phyloP scores from a whole-genome alignment of 2,797 vertebrate genomes.

The Nannoperca obscura region DNA sequence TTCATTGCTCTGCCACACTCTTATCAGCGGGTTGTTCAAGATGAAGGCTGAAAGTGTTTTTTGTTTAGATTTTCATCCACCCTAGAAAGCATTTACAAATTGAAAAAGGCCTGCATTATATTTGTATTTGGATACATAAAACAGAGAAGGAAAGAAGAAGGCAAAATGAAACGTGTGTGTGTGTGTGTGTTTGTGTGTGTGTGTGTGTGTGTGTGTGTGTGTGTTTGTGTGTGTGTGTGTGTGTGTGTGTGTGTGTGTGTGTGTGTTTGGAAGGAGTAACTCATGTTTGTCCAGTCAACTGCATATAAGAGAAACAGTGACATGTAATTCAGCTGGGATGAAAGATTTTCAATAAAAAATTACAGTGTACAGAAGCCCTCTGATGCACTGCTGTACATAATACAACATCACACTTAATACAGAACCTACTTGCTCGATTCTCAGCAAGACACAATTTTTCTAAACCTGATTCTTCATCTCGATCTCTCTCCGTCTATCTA shows the following conservation, averaged over 20 bases:
- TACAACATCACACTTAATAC: conserved; percentile 25
- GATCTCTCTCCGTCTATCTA: conserved; percentile 18
- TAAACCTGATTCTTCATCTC: conserved; percentile 42
- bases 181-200: conserved; percentile 27
- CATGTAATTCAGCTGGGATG: conserved; percentile 53
- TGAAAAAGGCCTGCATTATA: conserved; percentile 2
- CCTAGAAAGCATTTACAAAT: conserved; percentile 30
- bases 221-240: conserved; percentile 9
- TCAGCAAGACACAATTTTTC: conserved; percentile 46
- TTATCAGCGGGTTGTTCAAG: conserved; percentile 38
- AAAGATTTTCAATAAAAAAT: conserved; percentile 62
- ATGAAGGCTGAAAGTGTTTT: conserved; percentile 2
- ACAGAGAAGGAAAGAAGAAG: not conserved
- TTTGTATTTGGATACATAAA: not conserved
- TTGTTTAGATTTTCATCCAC: not conserved
- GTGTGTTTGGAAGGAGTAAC: not conserved
- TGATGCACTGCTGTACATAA: conserved; percentile 39
- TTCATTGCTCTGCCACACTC: conserved; percentile 25
- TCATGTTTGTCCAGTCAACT: conserved; percentile 22
- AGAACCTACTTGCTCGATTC: conserved; percentile 53
- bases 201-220: conserved; percentile 29
- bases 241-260: conserved; percentile 15
- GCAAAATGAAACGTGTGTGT: not conserved
- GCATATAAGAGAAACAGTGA: conserved; percentile 38
- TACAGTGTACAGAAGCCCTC: conserved; percentile 35